Evolutionary conservation across 30 jellyfish, hydroid and myxozoan genomes (phyloP).

Genomic region (Catostylus mosaicus): DNA sequence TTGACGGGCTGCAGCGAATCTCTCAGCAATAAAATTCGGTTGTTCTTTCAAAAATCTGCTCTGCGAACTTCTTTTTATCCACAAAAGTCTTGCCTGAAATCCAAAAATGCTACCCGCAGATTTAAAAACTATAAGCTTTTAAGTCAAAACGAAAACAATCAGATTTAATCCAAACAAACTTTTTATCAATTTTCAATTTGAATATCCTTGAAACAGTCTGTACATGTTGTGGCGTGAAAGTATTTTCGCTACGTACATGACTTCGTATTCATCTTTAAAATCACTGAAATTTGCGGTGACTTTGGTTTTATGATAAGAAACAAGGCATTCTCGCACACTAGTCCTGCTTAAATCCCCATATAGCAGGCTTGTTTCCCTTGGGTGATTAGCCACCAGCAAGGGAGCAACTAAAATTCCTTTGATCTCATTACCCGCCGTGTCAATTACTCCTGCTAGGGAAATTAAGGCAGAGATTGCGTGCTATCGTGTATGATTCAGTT

Average conservation of each 20-base stretch:
- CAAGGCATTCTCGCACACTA: no score
- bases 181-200: not conserved
- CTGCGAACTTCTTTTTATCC: not conserved
- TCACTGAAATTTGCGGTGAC: no score
- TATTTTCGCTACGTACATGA: no score
- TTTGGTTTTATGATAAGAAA: no score
- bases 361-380: not conserved
- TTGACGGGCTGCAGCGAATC: not conserved
- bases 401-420: not conserved
- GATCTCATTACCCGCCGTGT: not conserved
- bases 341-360: not conserved
- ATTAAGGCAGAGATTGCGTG: not conserved
- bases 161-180: not conserved
- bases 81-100: not conserved
- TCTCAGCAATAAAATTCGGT: not conserved
- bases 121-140: not conserved
- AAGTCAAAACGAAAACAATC: not conserved
- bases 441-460: conserved; percentile 7
- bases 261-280: no score
- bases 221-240: not conserved
- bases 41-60: not conserved
- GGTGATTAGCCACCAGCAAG: not conserved
- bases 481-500: not conserved
- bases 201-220: not conserved
- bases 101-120: not conserved